Evolutionary conservation across 2,113 vertebrate genomes (phyloP).

Genomic region (Phalacrocorax carbo): DNA sequence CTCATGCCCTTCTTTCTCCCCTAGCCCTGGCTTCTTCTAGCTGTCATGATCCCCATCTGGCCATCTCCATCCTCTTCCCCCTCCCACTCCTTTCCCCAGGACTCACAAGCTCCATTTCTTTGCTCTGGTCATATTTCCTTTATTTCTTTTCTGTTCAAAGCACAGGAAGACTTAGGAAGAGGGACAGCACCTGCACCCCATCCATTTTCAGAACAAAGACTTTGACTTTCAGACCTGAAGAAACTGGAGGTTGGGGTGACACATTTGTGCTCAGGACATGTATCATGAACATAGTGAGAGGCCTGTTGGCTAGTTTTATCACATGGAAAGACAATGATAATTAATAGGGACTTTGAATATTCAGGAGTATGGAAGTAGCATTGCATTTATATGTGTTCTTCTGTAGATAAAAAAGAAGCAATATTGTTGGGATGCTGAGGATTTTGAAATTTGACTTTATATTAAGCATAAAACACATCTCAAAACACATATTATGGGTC

Average conservation of each 20-base stretch:
- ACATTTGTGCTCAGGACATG: background rate
- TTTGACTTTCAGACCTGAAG: background rate
- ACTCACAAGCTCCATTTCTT: background rate
- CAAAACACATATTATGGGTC: background rate
- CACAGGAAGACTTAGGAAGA: background rate
- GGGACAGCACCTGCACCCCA: background rate
- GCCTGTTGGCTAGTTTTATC: background rate
- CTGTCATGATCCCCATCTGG: background rate
- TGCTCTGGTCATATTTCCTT: background rate
- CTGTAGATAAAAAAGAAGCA: slow-evolving; percentile 22
- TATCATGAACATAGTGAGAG: background rate
- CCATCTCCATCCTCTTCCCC: background rate
- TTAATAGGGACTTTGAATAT: slow-evolving; percentile 37
- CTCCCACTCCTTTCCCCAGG: background rate
- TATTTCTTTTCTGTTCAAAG: background rate
- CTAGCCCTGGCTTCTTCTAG: background rate
- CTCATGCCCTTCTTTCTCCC: background rate
- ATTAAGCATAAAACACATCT: background rate
- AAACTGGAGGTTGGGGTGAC: background rate
- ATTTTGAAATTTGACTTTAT: slow-evolving; percentile 54
- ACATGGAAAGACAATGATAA: slow-evolving; percentile 25
- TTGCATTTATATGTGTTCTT: background rate
- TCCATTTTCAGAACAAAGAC: background rate
- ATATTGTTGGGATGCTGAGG: background rate
- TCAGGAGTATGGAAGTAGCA: slow-evolving; percentile 15